Evolutionary conservation across 2,888 invertebrate species (phyloP), one percentile per base, ranked within the genome.

Genomic region (Amphipoea oculea): DNA sequence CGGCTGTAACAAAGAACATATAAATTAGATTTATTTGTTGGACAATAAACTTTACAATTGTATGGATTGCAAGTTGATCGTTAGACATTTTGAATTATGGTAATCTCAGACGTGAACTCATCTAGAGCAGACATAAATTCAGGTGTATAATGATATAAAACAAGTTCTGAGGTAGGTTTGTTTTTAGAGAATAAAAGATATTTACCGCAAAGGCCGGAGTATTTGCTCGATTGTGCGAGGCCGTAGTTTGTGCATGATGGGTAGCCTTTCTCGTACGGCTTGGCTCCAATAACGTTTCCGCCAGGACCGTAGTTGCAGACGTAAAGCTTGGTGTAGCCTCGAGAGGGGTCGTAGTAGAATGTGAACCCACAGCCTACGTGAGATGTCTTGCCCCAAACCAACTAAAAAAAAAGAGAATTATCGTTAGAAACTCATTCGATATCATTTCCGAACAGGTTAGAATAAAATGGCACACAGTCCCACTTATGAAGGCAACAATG

Each of bases 371-470:
- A 99, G 79, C 99, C 99, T 76, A 99, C 97, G 87, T 98, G 97
- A 92, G 98, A 98, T 20, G 99, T 98, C 92, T 98, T 98, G 79
- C 98, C 98, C 99, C 99, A 99, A 76, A 99, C 98, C 95, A 99
- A 97, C 98, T 99, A 88, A 82, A 90, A 84, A 54, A 29, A 87
- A 83, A 84, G 83, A 83, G 0, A 82, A 83, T 29, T 66, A 68
- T 78, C 4, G 73, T 88, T 86, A 88, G 51, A 72, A 82, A 68
- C 66, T 71, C 29, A 62, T 72, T 70, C 17, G 9, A 82, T 36
- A 73, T 73, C 2, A 73, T 79, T 72, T 66, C 17, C 12, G 6
- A 71, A 72, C 60, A 20, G 42, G 40, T 72, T 65, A 4, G 5
- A 63, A 79, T 57, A 54, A 75, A 75, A 74, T 76, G 23, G 67